These are phyloP conservation scores for Volucella inanis DNA, from an alignment of 2,888 invertebrate species.

Conservation along the genomic window DNA sequence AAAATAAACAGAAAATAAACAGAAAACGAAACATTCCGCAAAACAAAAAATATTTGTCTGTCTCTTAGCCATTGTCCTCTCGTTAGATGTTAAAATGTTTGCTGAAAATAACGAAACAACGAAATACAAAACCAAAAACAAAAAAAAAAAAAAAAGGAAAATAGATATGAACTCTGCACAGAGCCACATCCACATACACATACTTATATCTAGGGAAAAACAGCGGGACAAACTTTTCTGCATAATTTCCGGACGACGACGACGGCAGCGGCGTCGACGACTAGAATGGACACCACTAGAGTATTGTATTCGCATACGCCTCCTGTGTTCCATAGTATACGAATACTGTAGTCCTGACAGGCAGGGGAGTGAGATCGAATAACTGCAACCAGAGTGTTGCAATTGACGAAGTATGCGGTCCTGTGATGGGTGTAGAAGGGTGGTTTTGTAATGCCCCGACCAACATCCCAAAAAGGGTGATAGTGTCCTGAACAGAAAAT, in stretches of 20 bases:
- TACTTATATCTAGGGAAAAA: slow-evolving; percentile 51
- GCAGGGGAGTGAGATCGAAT: neutral
- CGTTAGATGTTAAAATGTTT: slow-evolving; percentile 33
- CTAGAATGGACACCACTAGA: slow-evolving; percentile 55
- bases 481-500: slow-evolving; percentile 77
- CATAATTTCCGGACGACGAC: slow-evolving; percentile 69
- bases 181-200: neutral
- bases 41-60: slow-evolving; percentile 40
- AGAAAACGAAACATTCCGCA: slow-evolving; percentile 27
- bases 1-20: neutral
- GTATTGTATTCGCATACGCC: slow-evolving; percentile 70
- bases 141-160: neutral
- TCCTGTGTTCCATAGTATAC: slow-evolving; percentile 52
- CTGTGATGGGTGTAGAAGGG: neutral
- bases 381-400: slow-evolving; percentile 44
- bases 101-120: neutral
- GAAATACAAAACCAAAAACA: no score
- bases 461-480: slow-evolving; percentile 62
- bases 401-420: slow-evolving; percentile 63
- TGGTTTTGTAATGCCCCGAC: slow-evolving; percentile 59
- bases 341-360: slow-evolving; percentile 33
- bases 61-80: slow-evolving; percentile 20
- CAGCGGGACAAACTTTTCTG: slow-evolving; percentile 71
- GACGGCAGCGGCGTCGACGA: neutral
- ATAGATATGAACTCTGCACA: slow-evolving; percentile 44